Evolutionary conservation across 2,113 vertebrate genomes (phyloP), one percentile per base, ranked within the genome.

Genomic region (Dasypus novemcinctus): DNA sequence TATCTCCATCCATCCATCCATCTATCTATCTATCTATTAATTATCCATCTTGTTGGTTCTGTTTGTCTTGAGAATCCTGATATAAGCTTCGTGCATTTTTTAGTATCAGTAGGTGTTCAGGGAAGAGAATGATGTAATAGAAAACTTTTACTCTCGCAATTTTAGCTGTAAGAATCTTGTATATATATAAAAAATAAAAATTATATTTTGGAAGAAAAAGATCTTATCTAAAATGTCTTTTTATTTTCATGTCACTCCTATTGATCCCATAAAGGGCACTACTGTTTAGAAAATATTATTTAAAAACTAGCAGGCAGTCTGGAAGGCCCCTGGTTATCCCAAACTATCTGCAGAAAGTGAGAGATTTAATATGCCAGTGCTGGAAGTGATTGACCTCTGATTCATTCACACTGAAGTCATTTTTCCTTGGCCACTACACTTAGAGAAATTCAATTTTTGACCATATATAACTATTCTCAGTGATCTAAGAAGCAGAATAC

Each of bases 341-440:
- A 87, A 69, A 95, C 85, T 98, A 88, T 90, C 75, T 97, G 80
- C 61, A 97, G 84, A 97, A 97, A 97, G 95, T 91, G 81, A 75
- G 82, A 43, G 49, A 79, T 91, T 98, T 98, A 97, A 96, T 97
- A 98, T 98, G 98, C 96, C 92, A 85, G 52, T 95, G 82, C 92
- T 94, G 94, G 94, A 90, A 97, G 89, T 91, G 94, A 95, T 95
- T 66, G 82, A 97, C 95, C 88, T 87, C 96, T 95, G 93, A 93
- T 95, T 97, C 90, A 92, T 93, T 97, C 85, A 84, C 87, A 96
- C 87, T 97, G 97, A 96, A 97, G 92, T 90, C 78, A 95, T 64
- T 92, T 97, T 98, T 97, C 94, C 74, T 97, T 90, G 78, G 90
- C 31, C 96, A 46, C 69, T 69, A 80, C 95, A 95, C 96, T 97